These are phyloP conservation scores for Siniperca scherzeri DNA, from an alignment of 2,797 vertebrate genomes.

Conservation along the genomic window DNA sequence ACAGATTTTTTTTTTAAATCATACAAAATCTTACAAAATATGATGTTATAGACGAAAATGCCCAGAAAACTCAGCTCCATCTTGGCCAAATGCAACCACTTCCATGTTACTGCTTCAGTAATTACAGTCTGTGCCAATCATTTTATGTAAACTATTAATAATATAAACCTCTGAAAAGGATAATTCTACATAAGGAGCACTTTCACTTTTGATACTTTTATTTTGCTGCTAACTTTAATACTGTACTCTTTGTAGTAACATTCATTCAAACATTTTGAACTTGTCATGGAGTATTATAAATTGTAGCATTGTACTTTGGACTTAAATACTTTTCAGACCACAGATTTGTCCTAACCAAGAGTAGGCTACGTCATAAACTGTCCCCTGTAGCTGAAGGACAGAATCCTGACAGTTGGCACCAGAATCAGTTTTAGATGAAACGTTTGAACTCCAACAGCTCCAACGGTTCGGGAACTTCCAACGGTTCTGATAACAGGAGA, in stretches of 20 bases:
- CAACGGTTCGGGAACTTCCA: slow-evolving; percentile 17
- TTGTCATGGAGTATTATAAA: neutral
- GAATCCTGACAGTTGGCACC: neutral
- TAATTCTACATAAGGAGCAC: neutral
- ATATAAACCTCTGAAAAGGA: neutral
- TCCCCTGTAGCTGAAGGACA: neutral
- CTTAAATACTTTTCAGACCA: too few relatives aligned
- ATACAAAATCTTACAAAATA: neutral
- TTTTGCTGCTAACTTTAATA: neutral
- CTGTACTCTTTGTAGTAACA: too few relatives aligned
- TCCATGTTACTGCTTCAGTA: neutral
- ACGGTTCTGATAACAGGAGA: slow-evolving; percentile 8
- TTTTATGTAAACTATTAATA: neutral
- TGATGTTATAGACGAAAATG: neutral
- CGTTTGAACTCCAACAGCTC: slow-evolving; percentile 4
- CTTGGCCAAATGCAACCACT: neutral
- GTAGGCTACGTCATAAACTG: neutral
- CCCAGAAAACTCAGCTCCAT: neutral
- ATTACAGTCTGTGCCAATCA: neutral
- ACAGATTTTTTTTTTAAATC: neutral
- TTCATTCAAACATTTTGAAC: neutral
- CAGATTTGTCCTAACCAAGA: neutral
- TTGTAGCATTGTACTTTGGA: too few relatives aligned
- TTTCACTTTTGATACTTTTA: neutral
- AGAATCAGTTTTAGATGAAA: neutral